phyloP scores from a whole-genome alignment of 1,140 invertebrate species.

The Anastatus disparis region DNA sequence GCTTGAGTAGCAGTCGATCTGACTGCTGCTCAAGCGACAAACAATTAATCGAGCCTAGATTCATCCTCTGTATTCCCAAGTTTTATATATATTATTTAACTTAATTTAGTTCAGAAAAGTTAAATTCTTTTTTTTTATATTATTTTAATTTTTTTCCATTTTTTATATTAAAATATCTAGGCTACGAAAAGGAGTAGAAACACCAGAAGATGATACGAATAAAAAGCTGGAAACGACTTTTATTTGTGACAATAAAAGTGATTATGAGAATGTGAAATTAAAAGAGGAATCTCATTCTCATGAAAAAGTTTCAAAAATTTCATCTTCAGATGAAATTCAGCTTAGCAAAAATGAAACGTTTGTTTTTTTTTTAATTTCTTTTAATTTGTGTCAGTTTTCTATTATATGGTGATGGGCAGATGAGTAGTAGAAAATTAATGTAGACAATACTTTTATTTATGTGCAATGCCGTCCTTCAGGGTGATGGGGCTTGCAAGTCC shows the following conservation, averaged over 20 bases:
- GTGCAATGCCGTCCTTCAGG: no score
- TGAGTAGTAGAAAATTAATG: no score
- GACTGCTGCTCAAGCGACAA: no score
- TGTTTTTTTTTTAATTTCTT: slow-evolving; percentile 41
- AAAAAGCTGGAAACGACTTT: slow-evolving; percentile 33
- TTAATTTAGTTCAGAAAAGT: neutral
- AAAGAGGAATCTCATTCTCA: slow-evolving; percentile 13
- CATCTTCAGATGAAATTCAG: slow-evolving; percentile 17
- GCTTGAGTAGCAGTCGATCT: no score
- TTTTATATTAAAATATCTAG: slow-evolving; percentile 29
- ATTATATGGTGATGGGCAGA: slow-evolving; percentile 32
- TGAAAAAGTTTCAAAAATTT: slow-evolving; percentile 20
- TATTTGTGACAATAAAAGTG: slow-evolving; percentile 22
- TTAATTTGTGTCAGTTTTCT: slow-evolving; percentile 35
- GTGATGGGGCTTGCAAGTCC: no score
- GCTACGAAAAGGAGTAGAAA: neutral
- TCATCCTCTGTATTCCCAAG: no score
- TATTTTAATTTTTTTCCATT: slow-evolving; percentile 32
- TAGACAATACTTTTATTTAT: no score
- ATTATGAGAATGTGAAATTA: slow-evolving; percentile 27
- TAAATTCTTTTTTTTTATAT: slow-evolving; percentile 9
- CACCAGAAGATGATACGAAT: slow-evolving; percentile 1
- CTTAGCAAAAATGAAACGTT: slow-evolving; percentile 40
- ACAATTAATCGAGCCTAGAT: no score
- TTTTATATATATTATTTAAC: slow-evolving; percentile 8